Evolutionary conservation across 2,888 invertebrate genomes (phyloP), one percentile per base, ranked within the genome.

Genomic region (Polydrusus tereticollis): DNA sequence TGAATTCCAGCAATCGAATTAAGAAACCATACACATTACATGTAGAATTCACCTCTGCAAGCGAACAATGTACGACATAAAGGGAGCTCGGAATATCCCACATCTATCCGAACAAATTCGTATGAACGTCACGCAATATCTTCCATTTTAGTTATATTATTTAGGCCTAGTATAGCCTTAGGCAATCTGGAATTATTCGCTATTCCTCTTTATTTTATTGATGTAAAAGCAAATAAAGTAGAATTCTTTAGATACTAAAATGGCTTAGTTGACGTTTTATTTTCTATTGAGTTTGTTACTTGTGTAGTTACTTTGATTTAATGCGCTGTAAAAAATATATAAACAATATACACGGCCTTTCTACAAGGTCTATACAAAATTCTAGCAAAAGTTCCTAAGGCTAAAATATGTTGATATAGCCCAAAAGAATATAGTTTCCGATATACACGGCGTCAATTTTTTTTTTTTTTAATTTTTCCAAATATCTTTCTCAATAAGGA

Each of bases 171-270:
- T 50, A 26, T 4, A 26, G 50, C 50, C 50, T 50, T 26, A n/a
- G 50, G 50, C 50, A 50, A 50, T 50, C 50, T 50, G 50, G 50
- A 26, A 50, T 50, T 50, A 50, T 50, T 50, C 14, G 23, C 50
- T 26, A 50, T 50, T 50, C 50, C 50, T 50, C 50, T 50, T 50
- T 50, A 50, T 50, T 50, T 50, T 50, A 50, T 50, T 14, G 50
- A 50, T 50, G 50, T 26, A 50, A 7, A 50, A 23, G 12, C 26
- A 50, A 50, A 50, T 50, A 50, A 50, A 50, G 20, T 26, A 26
- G 26, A 50, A 50, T 23, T 14, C 14, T 14, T 23, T 14, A 26
- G 23, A 50, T 50, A 7, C 50, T 26, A 14, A 50, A 50, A 50
- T 50, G 14, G 26, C 7, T 7, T 14, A 50, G 26, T 26, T 1